Evolutionary conservation across 53 echinoderm and acorn worm genomes (phyloP), one percentile per base, ranked within the genome.

Genomic region (Astropecten irregularis): DNA sequence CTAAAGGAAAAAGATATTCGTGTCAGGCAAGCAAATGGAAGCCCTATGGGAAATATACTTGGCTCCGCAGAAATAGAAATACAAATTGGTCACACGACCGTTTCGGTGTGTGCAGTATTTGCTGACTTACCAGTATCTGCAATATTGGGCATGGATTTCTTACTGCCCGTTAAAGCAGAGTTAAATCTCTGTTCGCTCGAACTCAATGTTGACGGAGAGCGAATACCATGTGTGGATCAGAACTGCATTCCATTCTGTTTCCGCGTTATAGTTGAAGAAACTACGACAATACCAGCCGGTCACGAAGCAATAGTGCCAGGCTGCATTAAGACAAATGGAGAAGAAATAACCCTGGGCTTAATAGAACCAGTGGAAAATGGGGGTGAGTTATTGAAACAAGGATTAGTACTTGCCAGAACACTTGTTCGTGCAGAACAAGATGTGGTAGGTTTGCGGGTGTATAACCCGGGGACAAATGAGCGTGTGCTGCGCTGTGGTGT

Each of bases 11-110:
- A 34, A 3, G 47, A 35, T 3, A 29, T 85, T 1, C 55, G 28
- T 0, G 46, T 73, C 9, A 66, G 58, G 16, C 88, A 84, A 48
- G 85, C 88, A 15, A 71, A 92, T 84, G 84, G 82, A 1, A 85
- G 54, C 40, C 84, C 56, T 13, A 67, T 88, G 56, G 35, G 36
- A 0, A 73, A 73, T 21, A 66, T 69, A 0, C 35, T 68, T 9
- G 91, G 91, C 40, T 63, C 56, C n/a, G 89, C 83, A 10, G 47
- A 32, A 55, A 8, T 84, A 3, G 77, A 89, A 1, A 53, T 53
- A 6, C 53, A 53, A 4, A 53, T 53, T 53, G 53, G 53, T 53
- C 53, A 53, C 9, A 53, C 53, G 9, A 19, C n/a, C n/a, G 53
- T 53, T 4, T 19, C 53, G 18, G 53, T 53, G 20, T 53, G 53